A percentile compares a stretch with the other conserved stretches of the same genome.
Evolutionary conservation across 2,888 invertebrate species (phyloP).

Genomic region (Onthophagus sagittarius): DNA sequence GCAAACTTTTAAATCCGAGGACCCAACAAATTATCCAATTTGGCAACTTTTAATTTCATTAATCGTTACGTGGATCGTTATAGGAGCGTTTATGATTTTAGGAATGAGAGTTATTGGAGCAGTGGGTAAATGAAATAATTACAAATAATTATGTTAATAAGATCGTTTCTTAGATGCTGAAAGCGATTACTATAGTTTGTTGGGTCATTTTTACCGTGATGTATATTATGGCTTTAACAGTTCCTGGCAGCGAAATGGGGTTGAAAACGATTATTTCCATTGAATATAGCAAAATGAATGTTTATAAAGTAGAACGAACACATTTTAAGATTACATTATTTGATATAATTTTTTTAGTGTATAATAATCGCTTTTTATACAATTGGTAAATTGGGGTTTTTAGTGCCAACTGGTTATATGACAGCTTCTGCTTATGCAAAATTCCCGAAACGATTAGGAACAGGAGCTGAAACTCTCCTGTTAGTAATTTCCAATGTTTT

Average conservation of each 20-base stretch:
- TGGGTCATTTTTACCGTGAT: constrained; percentile 22
- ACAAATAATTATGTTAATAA: neutral
- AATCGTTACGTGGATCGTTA: constrained; percentile 28
- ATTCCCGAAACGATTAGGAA: constrained; percentile 25
- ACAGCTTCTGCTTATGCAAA: constrained; percentile 30
- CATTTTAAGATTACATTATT: neutral
- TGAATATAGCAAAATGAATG: constrained; percentile 15
- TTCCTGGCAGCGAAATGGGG: constrained; percentile 21
- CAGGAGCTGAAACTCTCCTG: constrained; percentile 25
- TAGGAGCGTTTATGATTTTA: constrained; percentile 23
- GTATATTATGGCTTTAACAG: constrained; percentile 25
- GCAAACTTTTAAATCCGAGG: constrained; percentile 21
- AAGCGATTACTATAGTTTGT: constrained; percentile 21
- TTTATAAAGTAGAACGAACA: constrained; percentile 17
- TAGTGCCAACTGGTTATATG: constrained; percentile 32
- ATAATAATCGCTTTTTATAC: constrained; percentile 21
- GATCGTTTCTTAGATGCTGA: constrained; percentile 23
- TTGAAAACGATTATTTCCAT: constrained; percentile 22
- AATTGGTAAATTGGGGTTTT: constrained; percentile 27
- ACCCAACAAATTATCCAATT: constrained; percentile 23
- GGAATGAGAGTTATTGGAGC: constrained; percentile 26
- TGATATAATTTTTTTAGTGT: constrained; percentile 12
- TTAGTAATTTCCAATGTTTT: constrained; percentile 18
- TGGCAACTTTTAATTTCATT: constrained; percentile 26
- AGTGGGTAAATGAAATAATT: constrained; percentile 10